phyloP scores from a whole-genome alignment of 2,113 vertebrate genomes.

The Cichladusa arquata region DNA sequence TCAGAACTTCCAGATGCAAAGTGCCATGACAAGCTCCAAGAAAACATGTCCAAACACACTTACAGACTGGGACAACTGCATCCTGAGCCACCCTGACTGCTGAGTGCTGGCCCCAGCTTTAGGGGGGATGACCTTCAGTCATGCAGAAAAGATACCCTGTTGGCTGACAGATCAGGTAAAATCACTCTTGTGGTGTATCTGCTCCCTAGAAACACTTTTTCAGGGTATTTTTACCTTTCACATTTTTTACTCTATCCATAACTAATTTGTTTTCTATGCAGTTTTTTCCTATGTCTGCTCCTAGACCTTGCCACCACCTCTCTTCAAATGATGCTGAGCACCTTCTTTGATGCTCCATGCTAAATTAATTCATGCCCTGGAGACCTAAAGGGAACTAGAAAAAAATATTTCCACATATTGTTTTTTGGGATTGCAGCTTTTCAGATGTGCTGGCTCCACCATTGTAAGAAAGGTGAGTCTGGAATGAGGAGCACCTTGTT shows the following conservation, averaged over 20 bases:
- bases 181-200: background rate
- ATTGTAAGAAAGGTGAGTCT: background rate
- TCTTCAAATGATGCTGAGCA: background rate
- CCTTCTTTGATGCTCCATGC: background rate
- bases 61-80: background rate
- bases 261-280: background rate
- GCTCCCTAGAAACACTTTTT: background rate
- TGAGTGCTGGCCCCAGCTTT: background rate
- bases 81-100: background rate
- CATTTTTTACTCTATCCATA: background rate
- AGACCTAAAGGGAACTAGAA: background rate
- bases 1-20: background rate
- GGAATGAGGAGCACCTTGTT: background rate
- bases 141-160: background rate
- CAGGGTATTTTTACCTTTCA: background rate
- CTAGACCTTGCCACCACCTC: background rate
- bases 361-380: background rate
- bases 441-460: background rate
- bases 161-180: background rate
- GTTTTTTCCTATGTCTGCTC: background rate
- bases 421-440: background rate
- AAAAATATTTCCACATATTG: background rate
- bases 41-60: background rate
- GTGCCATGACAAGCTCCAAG: background rate
- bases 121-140: background rate